phyloP scores from a whole-genome alignment of 2,888 invertebrate genomes.

The Agrotis exclamationis region DNA sequence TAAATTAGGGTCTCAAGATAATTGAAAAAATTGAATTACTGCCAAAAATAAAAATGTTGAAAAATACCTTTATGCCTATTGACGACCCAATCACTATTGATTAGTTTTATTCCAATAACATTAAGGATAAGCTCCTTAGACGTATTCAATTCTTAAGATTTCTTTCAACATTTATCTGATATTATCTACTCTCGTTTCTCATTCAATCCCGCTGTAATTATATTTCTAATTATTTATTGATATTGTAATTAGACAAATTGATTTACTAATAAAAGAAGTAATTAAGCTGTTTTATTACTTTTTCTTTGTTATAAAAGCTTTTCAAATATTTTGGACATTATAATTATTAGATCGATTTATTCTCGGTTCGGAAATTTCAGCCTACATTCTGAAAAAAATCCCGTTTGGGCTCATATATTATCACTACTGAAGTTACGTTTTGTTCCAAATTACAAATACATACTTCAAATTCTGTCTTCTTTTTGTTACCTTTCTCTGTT shows the following conservation, averaged over 20 bases:
- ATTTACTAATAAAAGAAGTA: not conserved
- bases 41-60: not conserved
- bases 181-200: not conserved
- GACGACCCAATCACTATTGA: constrained; percentile 15
- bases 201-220: constrained; percentile 7
- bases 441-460: no score
- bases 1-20: no score
- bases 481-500: no score
- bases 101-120: constrained; percentile 16
- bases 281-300: not conserved
- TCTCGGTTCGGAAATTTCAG: no score
- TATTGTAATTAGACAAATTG: not conserved
- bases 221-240: constrained; percentile 13
- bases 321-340: no score
- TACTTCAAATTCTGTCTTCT: no score
- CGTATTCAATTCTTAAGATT: constrained; percentile 17
- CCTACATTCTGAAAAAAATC: no score
- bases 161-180: constrained; percentile 5
- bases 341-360: no score
- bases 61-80: constrained; percentile 9
- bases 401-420: no score
- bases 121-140: constrained; percentile 21
- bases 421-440: no score
- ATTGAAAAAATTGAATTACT: not conserved
- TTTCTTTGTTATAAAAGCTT: not conserved